Evolutionary conservation across 2,797 vertebrate species (phyloP), one percentile per base, ranked within the genome.

Genomic region (Monodelphis domestica): DNA sequence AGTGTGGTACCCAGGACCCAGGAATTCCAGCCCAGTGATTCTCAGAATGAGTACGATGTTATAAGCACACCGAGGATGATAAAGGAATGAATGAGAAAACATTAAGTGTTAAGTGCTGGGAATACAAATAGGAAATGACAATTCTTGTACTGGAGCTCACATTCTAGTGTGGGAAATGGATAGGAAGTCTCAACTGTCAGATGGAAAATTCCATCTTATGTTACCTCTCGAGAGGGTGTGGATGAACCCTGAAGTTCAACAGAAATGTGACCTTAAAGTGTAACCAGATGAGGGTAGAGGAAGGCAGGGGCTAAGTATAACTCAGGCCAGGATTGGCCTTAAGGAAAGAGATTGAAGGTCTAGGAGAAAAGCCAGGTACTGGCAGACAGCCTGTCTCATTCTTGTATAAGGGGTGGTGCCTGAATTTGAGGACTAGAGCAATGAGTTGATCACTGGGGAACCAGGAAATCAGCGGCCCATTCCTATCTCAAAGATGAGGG

Each of bases 251-350:
- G 33, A 78, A 45, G 63, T 45, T 70, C n/a, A 45, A 78, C 17
- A 17, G 53, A 89, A 92, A 52, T 56, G 87, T 95, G 93, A 51
- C 12, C 5, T 54, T 88, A 3, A 7, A 50, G 90, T 70, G 89
- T 95, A 97, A 97, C n/a, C 1, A 59, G 92, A 97, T 95, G 97
- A 95, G 95, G 78, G 78, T 90, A 95, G 90, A 84, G 55, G 1
- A 89, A 59, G 88, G 94, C 87, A 70, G 89, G 94, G 92, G 55
- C 97, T 97, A 97, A 97, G 93, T 96, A 97, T 93, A 97, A 94
- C 38, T 21, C 84, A 88, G 54, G 29, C 5, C 30, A 50, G 45
- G 93, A 38, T 92, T 88, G 51, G 87, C 28, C 24, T 55, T 56
- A 54, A 53, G 24, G 26, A 53, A 14, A 3, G 17, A n/a, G 26